phyloP scores from a whole-genome alignment of 2,888 invertebrate genomes.

The Tineola bisselliella region DNA sequence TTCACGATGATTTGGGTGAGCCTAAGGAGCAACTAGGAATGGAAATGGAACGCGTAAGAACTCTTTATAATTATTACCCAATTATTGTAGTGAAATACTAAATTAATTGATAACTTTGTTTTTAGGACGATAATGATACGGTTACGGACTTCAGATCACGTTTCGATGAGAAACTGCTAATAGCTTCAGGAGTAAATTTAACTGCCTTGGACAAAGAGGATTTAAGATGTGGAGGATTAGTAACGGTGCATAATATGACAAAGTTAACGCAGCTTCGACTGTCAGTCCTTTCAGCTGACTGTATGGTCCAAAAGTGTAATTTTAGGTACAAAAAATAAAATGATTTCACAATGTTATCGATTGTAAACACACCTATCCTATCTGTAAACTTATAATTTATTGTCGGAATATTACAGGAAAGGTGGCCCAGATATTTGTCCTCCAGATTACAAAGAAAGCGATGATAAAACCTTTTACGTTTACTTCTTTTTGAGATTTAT shows the following conservation, averaged over 20 bases:
- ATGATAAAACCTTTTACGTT: constrained; percentile 82
- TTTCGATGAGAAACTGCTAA: constrained; percentile 72
- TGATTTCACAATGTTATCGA: background rate
- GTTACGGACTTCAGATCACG: constrained; percentile 78
- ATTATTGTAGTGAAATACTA: background rate
- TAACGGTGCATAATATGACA: constrained; percentile 73
- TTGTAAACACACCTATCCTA: background rate
- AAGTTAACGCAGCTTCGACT: constrained; percentile 64
- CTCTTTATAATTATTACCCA: background rate
- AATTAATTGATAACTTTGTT: background rate
- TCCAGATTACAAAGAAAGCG: constrained; percentile 81
- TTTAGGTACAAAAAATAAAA: constrained; percentile 57
- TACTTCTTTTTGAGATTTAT: constrained; percentile 83
- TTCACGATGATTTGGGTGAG: constrained; percentile 79
- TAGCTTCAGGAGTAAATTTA: constrained; percentile 75
- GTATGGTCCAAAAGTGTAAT: constrained; percentile 81
- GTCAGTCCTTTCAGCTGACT: constrained; percentile 72
- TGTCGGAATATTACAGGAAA: constrained; percentile 58
- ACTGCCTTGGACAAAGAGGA: constrained; percentile 79
- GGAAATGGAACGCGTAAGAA: constrained; percentile 72
- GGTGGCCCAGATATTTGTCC: constrained; percentile 83
- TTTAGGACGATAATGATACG: constrained; percentile 74
- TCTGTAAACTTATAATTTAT: constrained; percentile 17
- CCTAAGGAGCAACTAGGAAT: constrained; percentile 80
- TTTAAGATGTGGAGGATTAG: constrained; percentile 78